These are phyloP conservation scores for Diaperis boleti DNA, from an alignment of 2,888 invertebrate species.

Conservation along the genomic window DNA sequence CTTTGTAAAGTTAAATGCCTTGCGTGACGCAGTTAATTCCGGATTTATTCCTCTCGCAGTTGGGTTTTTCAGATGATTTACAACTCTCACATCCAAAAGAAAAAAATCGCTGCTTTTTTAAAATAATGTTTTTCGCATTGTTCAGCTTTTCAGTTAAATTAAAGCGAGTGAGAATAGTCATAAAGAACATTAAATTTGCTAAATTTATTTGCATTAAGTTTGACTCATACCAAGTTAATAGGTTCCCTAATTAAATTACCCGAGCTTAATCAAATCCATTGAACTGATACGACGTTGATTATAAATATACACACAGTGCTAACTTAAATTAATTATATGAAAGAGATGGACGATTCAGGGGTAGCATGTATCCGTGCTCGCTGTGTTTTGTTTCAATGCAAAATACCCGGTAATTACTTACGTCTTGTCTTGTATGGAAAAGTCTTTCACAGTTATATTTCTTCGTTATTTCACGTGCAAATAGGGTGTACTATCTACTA, in stretches of 20 bases:
- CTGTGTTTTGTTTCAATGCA: background rate
- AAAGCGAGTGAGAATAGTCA: no score
- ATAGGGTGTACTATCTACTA: no score
- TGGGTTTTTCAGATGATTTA: conserved; percentile 24
- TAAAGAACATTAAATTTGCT: conserved; percentile 45
- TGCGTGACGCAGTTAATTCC: conserved; percentile 34
- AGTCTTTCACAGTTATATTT: no score
- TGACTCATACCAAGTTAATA: conserved; percentile 61
- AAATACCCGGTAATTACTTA: no score
- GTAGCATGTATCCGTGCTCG: conserved; percentile 9
- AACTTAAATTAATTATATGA: conserved; percentile 60
- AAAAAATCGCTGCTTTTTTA: conserved; percentile 7
- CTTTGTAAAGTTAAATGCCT: conserved; percentile 34
- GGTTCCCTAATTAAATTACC: conserved; percentile 63
- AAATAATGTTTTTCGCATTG: background rate
- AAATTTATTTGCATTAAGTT: conserved; percentile 62
- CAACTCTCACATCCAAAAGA: background rate
- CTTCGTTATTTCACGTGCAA: no score
- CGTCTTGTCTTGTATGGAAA: no score
- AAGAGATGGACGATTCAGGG: conserved; percentile 29
- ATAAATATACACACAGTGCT: conserved; percentile 62
- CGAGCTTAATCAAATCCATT: conserved; percentile 62
- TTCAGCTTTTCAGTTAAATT: no score
- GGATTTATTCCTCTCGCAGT: conserved; percentile 20
- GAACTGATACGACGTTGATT: conserved; percentile 63